Evolutionary conservation across 2,888 invertebrate genomes (phyloP).

Genomic region (Drosophila cracens): DNA sequence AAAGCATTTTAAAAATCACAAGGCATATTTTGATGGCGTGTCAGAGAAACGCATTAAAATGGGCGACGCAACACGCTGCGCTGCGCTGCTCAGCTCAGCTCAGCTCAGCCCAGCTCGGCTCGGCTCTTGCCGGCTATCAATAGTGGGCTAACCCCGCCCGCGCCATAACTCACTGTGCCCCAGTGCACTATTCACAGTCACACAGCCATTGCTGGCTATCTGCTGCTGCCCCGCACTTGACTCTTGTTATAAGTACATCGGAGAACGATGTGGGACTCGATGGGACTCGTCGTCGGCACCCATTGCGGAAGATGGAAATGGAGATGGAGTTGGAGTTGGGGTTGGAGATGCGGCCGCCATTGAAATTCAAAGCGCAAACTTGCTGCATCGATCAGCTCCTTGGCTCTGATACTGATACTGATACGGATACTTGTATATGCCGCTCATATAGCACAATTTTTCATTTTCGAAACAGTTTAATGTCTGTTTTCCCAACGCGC

Average conservation of each 20-base stretch:
- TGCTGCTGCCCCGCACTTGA: slow-evolving; percentile 62
- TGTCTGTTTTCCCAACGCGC: slow-evolving; percentile 44
- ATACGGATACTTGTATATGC: slow-evolving; percentile 55
- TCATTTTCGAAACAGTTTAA: slow-evolving; percentile 64
- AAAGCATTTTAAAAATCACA: slow-evolving; percentile 78
- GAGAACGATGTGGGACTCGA: slow-evolving; percentile 60
- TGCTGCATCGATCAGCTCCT: slow-evolving; percentile 77
- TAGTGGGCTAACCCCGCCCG: slow-evolving; percentile 1
- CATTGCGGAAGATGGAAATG: slow-evolving; percentile 35
- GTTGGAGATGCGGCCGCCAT: slow-evolving; percentile 62
- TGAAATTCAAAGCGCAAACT: slow-evolving; percentile 83
- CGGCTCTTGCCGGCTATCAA: slow-evolving; percentile 13
- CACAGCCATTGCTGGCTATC: slow-evolving; percentile 20
- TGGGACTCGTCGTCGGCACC: slow-evolving; percentile 67
- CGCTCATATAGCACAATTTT: slow-evolving; percentile 64
- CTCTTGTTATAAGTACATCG: slow-evolving; percentile 75
- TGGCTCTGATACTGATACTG: slow-evolving; percentile 12
- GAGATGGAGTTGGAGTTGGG: neutral
- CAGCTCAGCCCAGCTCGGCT: neutral
- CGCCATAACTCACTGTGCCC: slow-evolving; percentile 2
- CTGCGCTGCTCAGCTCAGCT: neutral
- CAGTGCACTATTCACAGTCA: slow-evolving; percentile 8
- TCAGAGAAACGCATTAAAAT: slow-evolving; percentile 79
- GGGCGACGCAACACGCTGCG: slow-evolving; percentile 58
- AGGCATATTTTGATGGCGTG: slow-evolving; percentile 81